Evolutionary conservation across 2,888 invertebrate genomes (phyloP).

Genomic region (Philonicus albiceps): DNA sequence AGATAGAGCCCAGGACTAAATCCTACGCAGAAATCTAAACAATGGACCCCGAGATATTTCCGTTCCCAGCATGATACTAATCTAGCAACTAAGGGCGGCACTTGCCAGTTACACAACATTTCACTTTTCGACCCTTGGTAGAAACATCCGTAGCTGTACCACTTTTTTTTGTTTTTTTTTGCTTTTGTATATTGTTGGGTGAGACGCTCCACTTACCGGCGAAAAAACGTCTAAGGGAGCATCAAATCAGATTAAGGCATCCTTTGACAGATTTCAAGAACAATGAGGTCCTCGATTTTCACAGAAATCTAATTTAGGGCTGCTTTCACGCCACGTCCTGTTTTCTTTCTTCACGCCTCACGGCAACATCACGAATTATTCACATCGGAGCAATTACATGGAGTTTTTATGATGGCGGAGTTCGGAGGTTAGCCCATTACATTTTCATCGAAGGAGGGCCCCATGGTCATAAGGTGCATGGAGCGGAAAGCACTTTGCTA

Average conservation of each 20-base stretch:
- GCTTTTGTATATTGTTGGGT: neutral
- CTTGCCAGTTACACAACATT: slow-evolving; percentile 38
- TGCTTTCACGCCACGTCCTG: neutral
- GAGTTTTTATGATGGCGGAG: neutral
- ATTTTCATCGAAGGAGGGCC: neutral
- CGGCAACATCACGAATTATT: neutral
- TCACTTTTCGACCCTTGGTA: neutral
- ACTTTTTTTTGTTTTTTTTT: neutral
- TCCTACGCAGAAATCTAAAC: slow-evolving; percentile 26
- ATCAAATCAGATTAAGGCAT: slow-evolving; percentile 22
- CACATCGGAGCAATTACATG: neutral
- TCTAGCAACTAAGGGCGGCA: slow-evolving; percentile 11
- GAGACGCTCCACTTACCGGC: neutral
- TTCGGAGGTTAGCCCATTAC: neutral
- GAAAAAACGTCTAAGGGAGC: neutral
- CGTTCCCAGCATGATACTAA: neutral
- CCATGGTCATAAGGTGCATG: neutral
- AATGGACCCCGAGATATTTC: slow-evolving; percentile 13
- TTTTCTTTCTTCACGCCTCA: neutral
- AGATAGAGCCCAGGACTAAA: neutral
- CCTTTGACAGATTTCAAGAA: neutral
- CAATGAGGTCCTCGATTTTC: neutral
- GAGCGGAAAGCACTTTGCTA: neutral
- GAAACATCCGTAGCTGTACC: neutral
- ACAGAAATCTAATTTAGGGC: neutral